Percentiles rank a stretch among this genome's conserved stretches.
Evolutionary conservation across 2,113 vertebrate species (phyloP).

Genomic region (Oncorhynchus kisutch): DNA sequence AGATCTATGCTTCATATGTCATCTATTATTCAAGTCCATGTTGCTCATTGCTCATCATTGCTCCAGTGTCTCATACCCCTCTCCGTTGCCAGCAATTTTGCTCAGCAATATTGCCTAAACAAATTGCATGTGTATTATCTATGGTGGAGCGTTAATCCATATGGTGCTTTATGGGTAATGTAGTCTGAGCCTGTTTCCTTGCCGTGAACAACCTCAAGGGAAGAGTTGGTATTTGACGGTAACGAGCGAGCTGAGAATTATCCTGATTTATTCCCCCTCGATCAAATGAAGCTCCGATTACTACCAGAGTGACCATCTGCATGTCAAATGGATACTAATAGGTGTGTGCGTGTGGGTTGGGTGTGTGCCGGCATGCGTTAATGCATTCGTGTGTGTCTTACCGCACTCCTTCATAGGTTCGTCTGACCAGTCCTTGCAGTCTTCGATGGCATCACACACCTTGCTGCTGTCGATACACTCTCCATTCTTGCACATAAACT

Average conservation of each 20-base stretch:
- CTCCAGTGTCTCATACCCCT: too few relatives aligned
- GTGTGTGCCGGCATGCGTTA: neutral
- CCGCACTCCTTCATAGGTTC: conserved; percentile 84
- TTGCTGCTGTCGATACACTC: conserved; percentile 92
- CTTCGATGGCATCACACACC: conserved; percentile 90
- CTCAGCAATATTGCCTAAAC: too few relatives aligned
- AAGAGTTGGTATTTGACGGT: conserved; percentile 60
- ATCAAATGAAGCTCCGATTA: conserved; percentile 53
- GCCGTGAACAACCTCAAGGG: conserved; percentile 39
- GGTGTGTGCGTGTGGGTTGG: neutral
- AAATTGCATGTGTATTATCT: conserved; percentile 30
- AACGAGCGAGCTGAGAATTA: conserved; percentile 49
- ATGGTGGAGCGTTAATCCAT: conserved; percentile 36
- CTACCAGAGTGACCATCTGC: conserved; percentile 38
- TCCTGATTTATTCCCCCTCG: conserved; percentile 42
- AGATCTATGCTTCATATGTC: too few relatives aligned
- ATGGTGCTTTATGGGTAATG: conserved; percentile 36
- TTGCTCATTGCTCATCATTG: too few relatives aligned
- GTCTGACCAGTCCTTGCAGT: conserved; percentile 97
- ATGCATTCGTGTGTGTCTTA: neutral
- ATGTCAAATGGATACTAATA: conserved; percentile 3
- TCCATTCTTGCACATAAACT: conserved; percentile 94
- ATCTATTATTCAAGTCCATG: too few relatives aligned
- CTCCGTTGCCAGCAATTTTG: too few relatives aligned
- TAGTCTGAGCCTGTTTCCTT: conserved; percentile 49